Percentiles rank a stretch among this genome's conserved stretches.
Evolutionary conservation across 2,888 invertebrate species (phyloP).

Genomic region (Caenorhabditis imperialis): DNA sequence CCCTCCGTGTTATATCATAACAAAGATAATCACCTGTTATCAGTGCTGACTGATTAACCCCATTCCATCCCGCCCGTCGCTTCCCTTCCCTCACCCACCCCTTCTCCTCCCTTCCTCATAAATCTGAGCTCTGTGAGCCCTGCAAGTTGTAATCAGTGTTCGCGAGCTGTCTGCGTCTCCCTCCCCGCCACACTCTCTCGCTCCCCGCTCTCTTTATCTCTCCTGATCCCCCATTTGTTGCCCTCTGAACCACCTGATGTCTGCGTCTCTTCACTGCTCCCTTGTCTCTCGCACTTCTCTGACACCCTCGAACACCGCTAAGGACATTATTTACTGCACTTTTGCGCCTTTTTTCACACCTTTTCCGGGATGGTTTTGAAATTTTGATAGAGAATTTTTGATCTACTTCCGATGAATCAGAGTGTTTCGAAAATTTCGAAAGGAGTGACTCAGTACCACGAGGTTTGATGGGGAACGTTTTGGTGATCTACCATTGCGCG

Average conservation of each 20-base stretch:
- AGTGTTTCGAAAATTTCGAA: too few species aligned
- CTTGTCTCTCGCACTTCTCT: too few species aligned
- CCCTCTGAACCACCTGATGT: constrained; percentile 31
- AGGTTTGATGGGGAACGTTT: too few species aligned
- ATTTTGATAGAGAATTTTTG: too few species aligned
- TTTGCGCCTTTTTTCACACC: too few species aligned
- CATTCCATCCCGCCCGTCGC: constrained; percentile 18
- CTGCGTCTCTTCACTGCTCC: constrained; percentile 32
- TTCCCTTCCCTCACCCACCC: neutral
- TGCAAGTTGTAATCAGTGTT: constrained; percentile 25
- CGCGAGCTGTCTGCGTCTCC: constrained; percentile 24
- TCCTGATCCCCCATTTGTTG: constrained; percentile 35
- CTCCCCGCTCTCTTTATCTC: constrained; percentile 9
- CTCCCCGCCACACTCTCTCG: constrained; percentile 15
- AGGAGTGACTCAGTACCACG: too few species aligned
- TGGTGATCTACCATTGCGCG: too few species aligned
- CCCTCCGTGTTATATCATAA: constrained; percentile 1
- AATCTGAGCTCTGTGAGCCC: constrained; percentile 15
- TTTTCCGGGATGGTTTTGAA: too few species aligned
- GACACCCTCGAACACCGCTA: too few species aligned
- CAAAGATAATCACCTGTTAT: constrained; percentile 17
- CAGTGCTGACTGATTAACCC: constrained; percentile 30
- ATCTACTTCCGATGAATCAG: too few species aligned
- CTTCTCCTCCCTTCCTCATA: constrained; percentile 12
- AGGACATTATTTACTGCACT: too few species aligned